Base-by-base conservation (phyloP, 2,113 vertebrate species). In the Anoplopoma fimbria region DNA sequence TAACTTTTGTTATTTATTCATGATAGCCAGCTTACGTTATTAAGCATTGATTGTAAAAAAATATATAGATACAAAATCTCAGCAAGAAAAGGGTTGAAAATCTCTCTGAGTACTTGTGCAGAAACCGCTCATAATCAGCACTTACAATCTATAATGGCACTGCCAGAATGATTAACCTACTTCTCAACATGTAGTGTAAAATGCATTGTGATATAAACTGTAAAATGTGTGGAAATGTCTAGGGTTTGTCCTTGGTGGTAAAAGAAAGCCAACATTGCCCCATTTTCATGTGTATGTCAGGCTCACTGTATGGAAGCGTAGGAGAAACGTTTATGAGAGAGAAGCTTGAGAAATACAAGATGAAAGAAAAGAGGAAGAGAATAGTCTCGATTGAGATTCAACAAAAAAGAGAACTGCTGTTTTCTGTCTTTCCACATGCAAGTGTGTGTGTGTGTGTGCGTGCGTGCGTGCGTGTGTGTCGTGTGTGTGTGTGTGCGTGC, bases 321-420 rank as follows among this genome's bases (percentile, higher is more conserved):
- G 7, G 34, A 60, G 10, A 74, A 62, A 25, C 23, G 19, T 60
- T n/a, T 86, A 40, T 81, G 34, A 64, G 13, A 51, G 0, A 4
- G 23, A 64, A 23, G 34, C 49, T 77, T 88, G 73, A 83, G 75
- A 83, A 86, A 81, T 60, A 40, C 53, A 4, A 81, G 53, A 79
- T 71, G 4, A 69, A 70, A 65, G 69, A 71, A 89, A 92, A 89
- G 86, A 79, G 89, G 90, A 93, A 91, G 76, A 83, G 69, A 71
- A 81, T 15, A 40, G 57, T 86, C 42, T 79, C 23, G 34, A 61
- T n/a, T 74, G 76, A 69, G 42, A 62, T 74, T 36, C 2, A 65
- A 55, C 5, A 83, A 71, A 84, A 82, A 77, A 25, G 84, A 87
- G 88, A 88, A 84, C 29, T 72, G 42, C 47, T 0, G 4, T 53